Evolutionary conservation across 2,113 vertebrate genomes (phyloP), one percentile per base, ranked within the genome.

Genomic region (Parus major): DNA sequence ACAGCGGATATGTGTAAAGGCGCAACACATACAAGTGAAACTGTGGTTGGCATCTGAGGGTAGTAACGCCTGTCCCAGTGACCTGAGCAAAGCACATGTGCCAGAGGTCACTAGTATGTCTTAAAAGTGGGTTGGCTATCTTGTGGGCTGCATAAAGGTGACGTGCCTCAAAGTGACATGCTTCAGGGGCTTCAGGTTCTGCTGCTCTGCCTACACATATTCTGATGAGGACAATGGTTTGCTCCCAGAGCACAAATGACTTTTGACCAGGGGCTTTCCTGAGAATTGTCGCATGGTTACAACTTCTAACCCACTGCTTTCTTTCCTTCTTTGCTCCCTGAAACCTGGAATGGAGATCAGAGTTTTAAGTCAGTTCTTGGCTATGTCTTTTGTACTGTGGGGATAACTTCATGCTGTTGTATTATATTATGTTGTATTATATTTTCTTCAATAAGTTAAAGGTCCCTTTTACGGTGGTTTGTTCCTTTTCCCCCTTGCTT

Each of bases 1-100:
- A 21, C 66, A 68, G 35, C 0, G 0, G 42, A 0, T 25, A 11
- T 1, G 4, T 5, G 6, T 44, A 50, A 49, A 57, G 14, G 7
- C 57, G 13, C 41, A 65, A 44, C 13, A 31, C 8, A 25, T 23
- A 11, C 66, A 53, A 42, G 35, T 36, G 59, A 59, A 81, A 46
- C 28, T 61, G 8, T 1, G 2, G n/a, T 8, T 56, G 36, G 17
- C 27, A 76, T 47, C 47, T 24, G n/a, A 68, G 44, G 8, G 11
- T 29, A n/a, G 3, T 28, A 59, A 33, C 3, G 3, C 9, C n/a
- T 66, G 56, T 69, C 49, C 29, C 19, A 29, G 36, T 66, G 41
- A 47, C 20, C 12, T 22, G 20, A 70, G 49, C 25, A 50, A 66
- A 81, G 68, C 46, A 55, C 33, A 22, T 18, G 23, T n/a, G 71